Evolutionary conservation across 2,113 vertebrate species (phyloP), one percentile per base, ranked within the genome.

Genomic region (Calypte anna): DNA sequence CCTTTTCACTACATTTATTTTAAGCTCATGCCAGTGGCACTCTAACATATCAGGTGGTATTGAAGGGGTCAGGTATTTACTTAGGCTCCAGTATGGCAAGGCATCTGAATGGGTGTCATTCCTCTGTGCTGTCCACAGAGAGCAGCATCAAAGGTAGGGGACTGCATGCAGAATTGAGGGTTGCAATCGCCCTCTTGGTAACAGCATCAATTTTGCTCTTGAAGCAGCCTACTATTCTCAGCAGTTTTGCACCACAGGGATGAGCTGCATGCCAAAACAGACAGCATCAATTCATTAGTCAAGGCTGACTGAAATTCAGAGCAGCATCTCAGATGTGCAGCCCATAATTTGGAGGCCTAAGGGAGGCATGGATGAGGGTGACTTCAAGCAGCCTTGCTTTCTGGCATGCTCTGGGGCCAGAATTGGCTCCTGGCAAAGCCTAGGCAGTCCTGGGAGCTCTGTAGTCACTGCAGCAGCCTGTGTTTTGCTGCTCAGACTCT

Each of bases 1-100:
- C 72, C 44, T 88, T 86, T 91, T 93, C 57, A 64, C n/a, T 27
- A 9, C 24, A 36, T 78, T 91, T 80, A 36, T 38, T 86, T 74
- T 67, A 62, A 80, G 72, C 38, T 83, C 33, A 4, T 59, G 68
- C 68, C 38, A 31, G 48, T 13, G 68, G 64, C 73, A 63, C 48
- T 83, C 28, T 57, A 69, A 84, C 48, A 8, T 18, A 31, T 53
- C 0, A 1, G 36, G 25, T 0, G 0, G 16, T 53, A 51, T 10
- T 3, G 3, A 38, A 51, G 30, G 43, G 7, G 24, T 7, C 59
- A n/a, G 40, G n/a, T 63, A 48, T 70, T 54, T 59, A 31, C 51
- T 63, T 14, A 44, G 50, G 38, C 25, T 78, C 16, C 73, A 75
- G 72, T n/a, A 57, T 9, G 4, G 25, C 23, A 36, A 72, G 55